Percentiles rank a stretch among this genome's conserved stretches.
These are phyloP conservation scores for Tenthredo mesomela DNA, from an alignment of 2,888 invertebrate species.

Conservation along the genomic window DNA sequence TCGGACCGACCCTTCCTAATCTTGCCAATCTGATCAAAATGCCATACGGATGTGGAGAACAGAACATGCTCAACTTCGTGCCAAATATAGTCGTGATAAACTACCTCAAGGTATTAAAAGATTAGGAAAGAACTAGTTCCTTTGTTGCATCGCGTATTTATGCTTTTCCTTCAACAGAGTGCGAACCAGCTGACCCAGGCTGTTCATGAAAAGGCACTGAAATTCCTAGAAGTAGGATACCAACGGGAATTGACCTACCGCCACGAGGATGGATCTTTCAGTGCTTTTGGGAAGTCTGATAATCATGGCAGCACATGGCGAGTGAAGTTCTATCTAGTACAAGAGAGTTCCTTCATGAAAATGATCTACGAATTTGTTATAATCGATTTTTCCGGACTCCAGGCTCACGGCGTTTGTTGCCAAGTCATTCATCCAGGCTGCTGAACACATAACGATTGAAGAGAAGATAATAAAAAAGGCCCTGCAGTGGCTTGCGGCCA, in stretches of 20 bases:
- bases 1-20: constrained; percentile 92
- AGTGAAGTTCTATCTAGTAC: too few species aligned
- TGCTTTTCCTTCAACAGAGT: constrained; percentile 73
- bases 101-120: constrained; percentile 78
- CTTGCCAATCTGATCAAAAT: too few species aligned
- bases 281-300: too few species aligned
- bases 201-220: too few species aligned
- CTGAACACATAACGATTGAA: constrained; percentile 86
- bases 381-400: constrained; percentile 73
- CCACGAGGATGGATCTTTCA: too few species aligned
- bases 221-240: too few species aligned
- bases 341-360: constrained; percentile 80
- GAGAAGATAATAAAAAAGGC: constrained; percentile 80
- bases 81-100: too few species aligned
- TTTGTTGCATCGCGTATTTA: neutral
- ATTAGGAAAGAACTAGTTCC: constrained; percentile 28
- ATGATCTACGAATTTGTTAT: constrained; percentile 87
- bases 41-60: too few species aligned
- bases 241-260: too few species aligned
- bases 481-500: constrained; percentile 55
- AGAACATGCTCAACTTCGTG: too few species aligned
- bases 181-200: constrained; percentile 85
- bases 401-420: constrained; percentile 93
- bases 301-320: too few species aligned
- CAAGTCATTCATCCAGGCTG: constrained; percentile 88